Percentiles rank a stretch among this genome's conserved stretches.
phyloP scores from a whole-genome alignment of 2,888 invertebrate genomes.

The Dione juno region DNA sequence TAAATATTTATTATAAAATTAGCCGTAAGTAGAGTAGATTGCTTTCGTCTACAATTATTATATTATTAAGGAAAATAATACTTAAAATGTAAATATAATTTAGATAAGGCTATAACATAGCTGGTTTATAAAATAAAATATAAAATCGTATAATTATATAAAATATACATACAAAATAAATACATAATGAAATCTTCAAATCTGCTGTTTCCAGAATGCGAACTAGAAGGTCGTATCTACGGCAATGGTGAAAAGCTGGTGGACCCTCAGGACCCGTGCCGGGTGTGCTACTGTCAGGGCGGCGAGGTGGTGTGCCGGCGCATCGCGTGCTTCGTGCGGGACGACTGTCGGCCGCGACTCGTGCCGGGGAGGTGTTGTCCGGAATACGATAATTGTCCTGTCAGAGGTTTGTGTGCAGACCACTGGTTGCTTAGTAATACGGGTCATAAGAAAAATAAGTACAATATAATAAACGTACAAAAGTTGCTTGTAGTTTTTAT shows the following conservation, averaged over 20 bases:
- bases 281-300: slow-evolving; percentile 91
- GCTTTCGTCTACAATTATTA: too few relatives aligned
- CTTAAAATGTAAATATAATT: too few relatives aligned
- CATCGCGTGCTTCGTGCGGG: slow-evolving; percentile 89
- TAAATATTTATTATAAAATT: too few relatives aligned
- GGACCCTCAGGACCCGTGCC: slow-evolving; percentile 88
- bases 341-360: slow-evolving; percentile 89
- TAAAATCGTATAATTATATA: too few relatives aligned
- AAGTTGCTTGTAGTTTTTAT: too few relatives aligned
- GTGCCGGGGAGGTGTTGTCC: slow-evolving; percentile 91
- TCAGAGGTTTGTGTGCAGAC: slow-evolving; percentile 74
- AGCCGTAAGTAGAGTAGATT: too few relatives aligned
- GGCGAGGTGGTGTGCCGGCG: slow-evolving; percentile 90
- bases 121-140: too few relatives aligned
- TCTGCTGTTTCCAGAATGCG: slow-evolving; percentile 85
- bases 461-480: not conserved
- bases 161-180: slow-evolving; percentile 16
- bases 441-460: not conserved
- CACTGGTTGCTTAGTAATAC: not conserved
- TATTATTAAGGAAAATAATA: too few relatives aligned
- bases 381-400: slow-evolving; percentile 91
- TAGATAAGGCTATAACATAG: too few relatives aligned
- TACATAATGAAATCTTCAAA: not conserved
- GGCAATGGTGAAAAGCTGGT: slow-evolving; percentile 90
- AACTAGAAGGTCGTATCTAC: slow-evolving; percentile 88